Evolutionary conservation across 2,113 vertebrate genomes (phyloP).

Genomic region (Calonectris borealis): DNA sequence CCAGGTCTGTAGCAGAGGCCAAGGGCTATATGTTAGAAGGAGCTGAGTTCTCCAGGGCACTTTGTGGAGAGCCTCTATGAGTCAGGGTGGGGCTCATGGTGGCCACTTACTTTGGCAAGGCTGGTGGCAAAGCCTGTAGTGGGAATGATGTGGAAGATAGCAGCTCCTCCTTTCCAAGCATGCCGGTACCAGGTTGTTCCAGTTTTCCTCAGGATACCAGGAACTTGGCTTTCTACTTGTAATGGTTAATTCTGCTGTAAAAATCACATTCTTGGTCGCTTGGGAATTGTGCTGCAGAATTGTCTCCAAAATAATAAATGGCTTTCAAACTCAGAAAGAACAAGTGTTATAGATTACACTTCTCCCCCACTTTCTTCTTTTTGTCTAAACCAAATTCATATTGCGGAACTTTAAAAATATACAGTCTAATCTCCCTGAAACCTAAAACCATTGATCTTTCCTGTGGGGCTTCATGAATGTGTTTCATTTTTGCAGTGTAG

Average conservation of each 20-base stretch:
- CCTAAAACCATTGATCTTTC: constrained; percentile 55
- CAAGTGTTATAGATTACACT: constrained; percentile 50
- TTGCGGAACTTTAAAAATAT: constrained; percentile 44
- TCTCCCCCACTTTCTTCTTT: constrained; percentile 35
- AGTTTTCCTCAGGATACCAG: background rate
- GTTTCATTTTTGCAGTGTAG: constrained; percentile 50
- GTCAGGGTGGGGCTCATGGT: background rate
- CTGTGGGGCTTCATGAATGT: constrained; percentile 31
- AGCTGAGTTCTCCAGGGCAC: background rate
- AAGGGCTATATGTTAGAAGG: background rate
- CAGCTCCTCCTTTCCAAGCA: background rate
- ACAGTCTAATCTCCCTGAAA: constrained; percentile 56
- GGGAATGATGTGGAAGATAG: background rate
- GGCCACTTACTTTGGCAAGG: background rate
- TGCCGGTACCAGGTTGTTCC: background rate
- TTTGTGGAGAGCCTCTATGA: background rate
- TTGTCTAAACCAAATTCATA: constrained; percentile 51
- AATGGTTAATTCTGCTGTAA: constrained; percentile 29
- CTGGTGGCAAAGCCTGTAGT: background rate
- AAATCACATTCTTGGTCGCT: background rate
- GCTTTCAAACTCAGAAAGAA: constrained; percentile 1
- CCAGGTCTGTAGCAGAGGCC: background rate
- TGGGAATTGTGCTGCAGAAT: constrained; percentile 31
- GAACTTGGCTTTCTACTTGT: background rate
- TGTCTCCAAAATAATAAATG: constrained; percentile 54